These are phyloP conservation scores for Limnephilus rhombicus DNA, from an alignment of 2,888 invertebrate species.

Conservation along the genomic window DNA sequence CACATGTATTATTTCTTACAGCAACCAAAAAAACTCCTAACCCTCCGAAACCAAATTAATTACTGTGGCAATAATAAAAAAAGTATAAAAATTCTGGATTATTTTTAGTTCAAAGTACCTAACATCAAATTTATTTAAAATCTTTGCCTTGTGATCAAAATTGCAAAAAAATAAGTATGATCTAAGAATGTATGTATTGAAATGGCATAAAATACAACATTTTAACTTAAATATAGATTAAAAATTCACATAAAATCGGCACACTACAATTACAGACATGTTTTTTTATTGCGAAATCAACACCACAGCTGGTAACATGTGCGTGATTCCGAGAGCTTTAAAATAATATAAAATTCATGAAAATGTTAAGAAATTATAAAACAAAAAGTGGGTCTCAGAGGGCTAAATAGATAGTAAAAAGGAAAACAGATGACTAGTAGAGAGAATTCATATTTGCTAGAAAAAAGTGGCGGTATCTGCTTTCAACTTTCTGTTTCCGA, in stretches of 20 bases:
- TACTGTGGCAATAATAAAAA: background rate
- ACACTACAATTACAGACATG: too few relatives aligned
- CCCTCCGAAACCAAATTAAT: background rate
- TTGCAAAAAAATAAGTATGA: background rate
- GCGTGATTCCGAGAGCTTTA: too few relatives aligned
- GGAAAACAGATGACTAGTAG: background rate
- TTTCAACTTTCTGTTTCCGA: background rate
- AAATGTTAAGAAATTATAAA: background rate
- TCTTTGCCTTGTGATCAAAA: background rate
- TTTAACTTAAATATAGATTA: too few relatives aligned
- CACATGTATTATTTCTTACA: too few relatives aligned
- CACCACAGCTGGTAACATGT: too few relatives aligned
- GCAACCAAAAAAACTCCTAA: background rate
- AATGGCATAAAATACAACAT: background rate
- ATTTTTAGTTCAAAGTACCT: too few relatives aligned
- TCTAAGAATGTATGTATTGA: background rate
- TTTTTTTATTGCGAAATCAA: too few relatives aligned
- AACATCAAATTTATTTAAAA: background rate
- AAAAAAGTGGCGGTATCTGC: background rate
- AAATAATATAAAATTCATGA: background rate
- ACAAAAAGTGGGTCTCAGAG: background rate
- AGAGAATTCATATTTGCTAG: background rate
- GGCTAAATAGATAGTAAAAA: background rate
- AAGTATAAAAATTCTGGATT: background rate
- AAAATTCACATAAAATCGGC: too few relatives aligned